These are phyloP conservation scores for Brachionus manjavacas DNA, from an alignment of 1,140 invertebrate genomes.

Conservation along the genomic window DNA sequence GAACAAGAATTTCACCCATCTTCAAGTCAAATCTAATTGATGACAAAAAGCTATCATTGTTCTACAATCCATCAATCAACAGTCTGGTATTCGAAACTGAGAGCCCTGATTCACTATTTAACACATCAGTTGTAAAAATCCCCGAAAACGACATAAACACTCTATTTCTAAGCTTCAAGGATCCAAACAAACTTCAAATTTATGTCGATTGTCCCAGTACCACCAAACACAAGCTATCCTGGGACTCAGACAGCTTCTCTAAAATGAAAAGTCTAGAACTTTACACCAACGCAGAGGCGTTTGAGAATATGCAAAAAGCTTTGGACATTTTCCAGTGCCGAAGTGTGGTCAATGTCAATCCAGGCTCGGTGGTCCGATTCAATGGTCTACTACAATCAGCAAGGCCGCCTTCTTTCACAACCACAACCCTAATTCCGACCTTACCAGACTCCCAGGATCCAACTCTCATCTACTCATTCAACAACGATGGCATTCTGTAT, in stretches of 20 bases:
- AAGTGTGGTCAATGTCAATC: neutral
- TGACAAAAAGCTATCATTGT: neutral
- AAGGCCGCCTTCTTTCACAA: neutral
- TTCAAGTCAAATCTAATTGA: neutral
- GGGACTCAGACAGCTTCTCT: neutral
- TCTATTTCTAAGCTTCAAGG: neutral
- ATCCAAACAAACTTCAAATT: neutral
- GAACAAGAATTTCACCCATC: neutral
- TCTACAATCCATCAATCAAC: conserved; percentile 1
- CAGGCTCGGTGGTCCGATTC: neutral
- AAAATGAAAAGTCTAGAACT: neutral
- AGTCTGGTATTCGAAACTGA: neutral
- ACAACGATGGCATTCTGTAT: neutral
- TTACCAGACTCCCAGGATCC: neutral
- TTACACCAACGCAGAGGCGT: neutral
- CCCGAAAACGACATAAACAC: conserved; percentile 9
- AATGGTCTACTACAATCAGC: neutral
- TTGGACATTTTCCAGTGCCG: neutral
- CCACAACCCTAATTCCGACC: neutral
- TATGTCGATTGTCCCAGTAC: conserved; percentile 2
- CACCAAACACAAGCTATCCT: neutral
- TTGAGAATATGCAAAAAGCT: neutral
- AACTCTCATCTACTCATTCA: neutral
- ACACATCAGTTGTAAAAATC: neutral
- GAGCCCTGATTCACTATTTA: neutral